Percentiles rank a stretch among this genome's conserved stretches.
Evolutionary conservation across 2,888 invertebrate species (phyloP).

Genomic region (Eupeodes luniger): DNA sequence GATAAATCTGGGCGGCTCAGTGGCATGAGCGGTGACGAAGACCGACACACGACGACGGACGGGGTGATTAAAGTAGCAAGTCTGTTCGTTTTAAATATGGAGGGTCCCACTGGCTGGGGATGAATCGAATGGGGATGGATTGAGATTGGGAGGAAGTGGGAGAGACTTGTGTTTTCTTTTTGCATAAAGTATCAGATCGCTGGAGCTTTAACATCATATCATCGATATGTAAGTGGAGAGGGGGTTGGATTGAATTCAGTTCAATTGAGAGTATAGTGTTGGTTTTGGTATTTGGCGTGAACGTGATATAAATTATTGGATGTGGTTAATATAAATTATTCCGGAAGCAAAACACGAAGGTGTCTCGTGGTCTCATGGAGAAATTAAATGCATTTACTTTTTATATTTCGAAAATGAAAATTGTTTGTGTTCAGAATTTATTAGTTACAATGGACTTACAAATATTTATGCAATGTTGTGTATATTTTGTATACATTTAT

Average conservation of each 20-base stretch:
- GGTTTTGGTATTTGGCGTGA: constrained; percentile 23
- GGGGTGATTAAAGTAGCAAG: constrained; percentile 17
- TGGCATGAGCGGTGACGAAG: not conserved
- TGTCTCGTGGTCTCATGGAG: constrained; percentile 12
- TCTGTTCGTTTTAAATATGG: constrained; percentile 14
- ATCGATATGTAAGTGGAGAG: not conserved
- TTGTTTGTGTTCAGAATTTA: not conserved
- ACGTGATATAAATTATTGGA: constrained; percentile 42
- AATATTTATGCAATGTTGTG: no score
- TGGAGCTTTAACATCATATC: constrained; percentile 7
- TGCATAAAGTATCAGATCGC: constrained; percentile 27
- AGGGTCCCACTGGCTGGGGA: not conserved
- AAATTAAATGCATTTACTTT: constrained; percentile 6
- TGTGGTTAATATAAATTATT: constrained; percentile 34
- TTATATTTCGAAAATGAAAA: not conserved
- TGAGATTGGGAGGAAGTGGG: not conserved
- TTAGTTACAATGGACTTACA: not conserved
- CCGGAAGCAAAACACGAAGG: constrained; percentile 17
- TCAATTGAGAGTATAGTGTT: not conserved
- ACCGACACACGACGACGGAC: no score
- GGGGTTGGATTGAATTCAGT: not conserved
- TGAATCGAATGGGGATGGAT: not conserved
- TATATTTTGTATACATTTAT: no score
- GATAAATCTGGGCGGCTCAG: constrained; percentile 3
- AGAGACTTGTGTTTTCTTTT: constrained; percentile 19